phyloP scores from a whole-genome alignment of 1,140 invertebrate genomes.

The Archivesica marissinica region DNA sequence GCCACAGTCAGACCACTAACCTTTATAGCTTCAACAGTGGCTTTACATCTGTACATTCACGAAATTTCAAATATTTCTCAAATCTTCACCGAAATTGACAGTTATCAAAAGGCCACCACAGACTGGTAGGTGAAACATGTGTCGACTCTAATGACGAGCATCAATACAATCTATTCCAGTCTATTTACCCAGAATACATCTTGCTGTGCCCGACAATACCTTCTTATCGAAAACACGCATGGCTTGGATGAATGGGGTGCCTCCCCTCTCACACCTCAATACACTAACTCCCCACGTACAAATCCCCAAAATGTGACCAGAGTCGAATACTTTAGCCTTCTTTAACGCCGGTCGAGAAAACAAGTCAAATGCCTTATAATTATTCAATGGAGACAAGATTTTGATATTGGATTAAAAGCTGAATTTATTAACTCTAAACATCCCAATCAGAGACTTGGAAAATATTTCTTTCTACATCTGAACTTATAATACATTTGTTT shows the following conservation, averaged over 20 bases:
- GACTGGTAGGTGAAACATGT: slow-evolving; percentile 30
- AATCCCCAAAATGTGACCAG: slow-evolving; percentile 11
- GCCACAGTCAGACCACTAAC: slow-evolving; percentile 10
- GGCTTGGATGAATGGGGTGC: not conserved
- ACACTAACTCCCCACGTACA: slow-evolving; percentile 4
- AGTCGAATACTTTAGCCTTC: not conserved
- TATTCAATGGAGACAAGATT: not conserved
- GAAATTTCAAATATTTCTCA: not conserved
- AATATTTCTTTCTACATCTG: no score
- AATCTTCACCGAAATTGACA: not conserved
- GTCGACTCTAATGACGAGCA: slow-evolving; percentile 13
- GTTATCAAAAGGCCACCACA: slow-evolving; percentile 13
- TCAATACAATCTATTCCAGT: slow-evolving; percentile 38
- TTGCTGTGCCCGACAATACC: not conserved
- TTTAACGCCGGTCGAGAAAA: not conserved
- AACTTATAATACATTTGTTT: no score
- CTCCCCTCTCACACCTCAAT: slow-evolving; percentile 38
- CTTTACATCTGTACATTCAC: slow-evolving; percentile 9
- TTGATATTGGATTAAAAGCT: not conserved
- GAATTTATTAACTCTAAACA: slow-evolving; percentile 6
- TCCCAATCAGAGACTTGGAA: no score
- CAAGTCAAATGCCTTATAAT: slow-evolving; percentile 8
- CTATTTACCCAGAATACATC: slow-evolving; percentile 28
- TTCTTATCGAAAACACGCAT: slow-evolving; percentile 11
- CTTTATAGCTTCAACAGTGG: slow-evolving; percentile 6